Conservation (phyloP, 37 sponge, comb jelly and placozoan species). For the Aplysina aerophoba region DNA sequence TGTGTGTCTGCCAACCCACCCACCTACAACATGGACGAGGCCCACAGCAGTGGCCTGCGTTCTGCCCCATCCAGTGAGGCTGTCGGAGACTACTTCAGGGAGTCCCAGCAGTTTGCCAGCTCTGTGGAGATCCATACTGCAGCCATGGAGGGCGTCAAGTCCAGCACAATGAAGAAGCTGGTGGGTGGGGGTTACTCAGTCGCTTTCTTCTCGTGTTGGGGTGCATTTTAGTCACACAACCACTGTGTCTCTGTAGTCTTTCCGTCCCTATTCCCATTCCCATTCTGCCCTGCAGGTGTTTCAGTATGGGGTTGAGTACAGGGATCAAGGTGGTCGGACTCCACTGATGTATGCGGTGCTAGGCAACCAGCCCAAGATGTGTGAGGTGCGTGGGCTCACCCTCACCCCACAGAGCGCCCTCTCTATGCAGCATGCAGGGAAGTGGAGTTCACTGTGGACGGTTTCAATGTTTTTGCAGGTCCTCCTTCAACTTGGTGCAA, state of each 20-base stretch:
- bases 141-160: slow-evolving; percentile 72
- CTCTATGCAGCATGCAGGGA: no score
- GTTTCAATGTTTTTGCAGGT: no score
- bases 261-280: neutral
- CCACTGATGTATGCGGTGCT: slow-evolving; percentile 90
- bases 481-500: slow-evolving; percentile 62
- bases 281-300: slow-evolving; percentile 44
- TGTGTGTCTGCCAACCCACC: neutral
- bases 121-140: slow-evolving; percentile 64
- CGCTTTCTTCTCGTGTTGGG: no score
- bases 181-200: slow-evolving; percentile 33
- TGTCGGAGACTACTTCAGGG: slow-evolving; percentile 16
- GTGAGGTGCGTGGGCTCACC: slow-evolving; percentile 41
- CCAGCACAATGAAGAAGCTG: slow-evolving; percentile 53
- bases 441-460: no score
- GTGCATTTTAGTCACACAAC: neutral
- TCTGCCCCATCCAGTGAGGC: neutral
- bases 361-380: slow-evolving; percentile 81
- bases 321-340: slow-evolving; percentile 79
- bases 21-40: neutral
- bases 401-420: no score
- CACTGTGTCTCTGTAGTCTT: no score
- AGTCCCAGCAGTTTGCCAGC: slow-evolving; percentile 44
- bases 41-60: neutral
- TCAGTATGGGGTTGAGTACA: slow-evolving; percentile 72